phyloP scores from a whole-genome alignment of 2,797 vertebrate species.

The Sternotherus odoratus region DNA sequence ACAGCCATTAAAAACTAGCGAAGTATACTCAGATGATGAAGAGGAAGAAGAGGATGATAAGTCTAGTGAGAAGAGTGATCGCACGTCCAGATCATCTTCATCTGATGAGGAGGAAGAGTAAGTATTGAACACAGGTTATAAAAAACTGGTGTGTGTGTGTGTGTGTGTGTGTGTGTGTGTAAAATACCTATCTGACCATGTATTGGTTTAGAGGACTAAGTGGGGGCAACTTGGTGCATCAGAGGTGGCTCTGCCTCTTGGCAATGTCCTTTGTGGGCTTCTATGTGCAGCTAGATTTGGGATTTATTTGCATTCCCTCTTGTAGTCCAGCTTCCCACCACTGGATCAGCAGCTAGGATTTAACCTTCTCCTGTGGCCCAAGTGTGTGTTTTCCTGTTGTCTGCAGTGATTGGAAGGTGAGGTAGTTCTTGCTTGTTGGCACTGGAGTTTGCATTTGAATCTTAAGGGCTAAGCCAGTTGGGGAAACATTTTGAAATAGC shows the following conservation, averaged over 20 bases:
- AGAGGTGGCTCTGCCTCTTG: neutral
- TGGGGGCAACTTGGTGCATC: neutral
- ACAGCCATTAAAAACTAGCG: constrained; percentile 96
- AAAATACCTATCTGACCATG: neutral
- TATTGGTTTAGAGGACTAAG: neutral
- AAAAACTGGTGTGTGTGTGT: neutral
- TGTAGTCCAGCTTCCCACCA: neutral
- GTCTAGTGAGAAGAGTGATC: constrained; percentile 96
- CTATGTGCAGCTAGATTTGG: neutral
- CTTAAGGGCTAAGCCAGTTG: neutral
- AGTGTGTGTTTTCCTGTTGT: neutral
- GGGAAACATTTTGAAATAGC: neutral
- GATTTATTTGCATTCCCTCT: neutral
- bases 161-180: neutral
- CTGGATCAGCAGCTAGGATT: neutral
- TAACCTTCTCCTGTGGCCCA: neutral
- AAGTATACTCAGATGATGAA: constrained; percentile 99
- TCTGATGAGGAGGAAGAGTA: constrained; percentile 97
- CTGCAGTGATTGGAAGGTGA: neutral
- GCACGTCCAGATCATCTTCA: constrained; percentile 93
- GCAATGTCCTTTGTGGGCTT: neutral
- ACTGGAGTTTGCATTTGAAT: neutral
- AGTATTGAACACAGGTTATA: constrained; percentile 69
- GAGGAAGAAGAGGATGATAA: constrained; percentile 99
- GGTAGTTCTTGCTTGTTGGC: neutral